Evolutionary conservation across 1,140 invertebrate species (phyloP).

Genomic region (Uloborus diversus): DNA sequence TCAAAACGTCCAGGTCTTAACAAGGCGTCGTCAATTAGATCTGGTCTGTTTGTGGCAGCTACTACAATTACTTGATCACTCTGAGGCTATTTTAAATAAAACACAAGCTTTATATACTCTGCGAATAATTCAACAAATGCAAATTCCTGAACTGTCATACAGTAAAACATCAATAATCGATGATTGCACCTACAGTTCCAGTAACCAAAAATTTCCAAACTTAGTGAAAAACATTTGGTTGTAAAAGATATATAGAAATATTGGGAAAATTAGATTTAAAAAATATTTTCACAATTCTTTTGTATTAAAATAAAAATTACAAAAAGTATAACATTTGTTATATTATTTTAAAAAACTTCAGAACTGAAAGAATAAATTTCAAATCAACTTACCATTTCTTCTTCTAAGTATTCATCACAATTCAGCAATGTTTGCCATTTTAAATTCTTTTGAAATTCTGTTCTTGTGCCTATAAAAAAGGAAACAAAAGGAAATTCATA

Average conservation of each 20-base stretch:
- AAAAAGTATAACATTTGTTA: not conserved
- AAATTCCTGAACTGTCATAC: too few species aligned
- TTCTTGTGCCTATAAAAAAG: not conserved
- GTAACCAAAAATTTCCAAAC: too few species aligned
- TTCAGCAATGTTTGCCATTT: not conserved
- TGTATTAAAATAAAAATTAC: slow-evolving; percentile 2
- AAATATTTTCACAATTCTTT: too few species aligned
- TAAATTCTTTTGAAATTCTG: not conserved
- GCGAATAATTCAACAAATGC: too few species aligned
- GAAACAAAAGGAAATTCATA: too few species aligned
- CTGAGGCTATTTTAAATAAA: not conserved
- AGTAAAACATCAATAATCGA: too few species aligned
- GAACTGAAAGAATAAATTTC: too few species aligned
- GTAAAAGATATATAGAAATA: too few species aligned
- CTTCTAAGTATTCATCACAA: not conserved
- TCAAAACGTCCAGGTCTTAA: slow-evolving; percentile 80
- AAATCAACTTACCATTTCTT: not conserved
- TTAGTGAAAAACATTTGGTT: too few species aligned
- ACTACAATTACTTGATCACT: slow-evolving; percentile 73
- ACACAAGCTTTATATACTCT: too few species aligned
- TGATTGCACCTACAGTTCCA: too few species aligned
- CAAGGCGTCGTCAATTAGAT: slow-evolving; percentile 80
- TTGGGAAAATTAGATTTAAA: too few species aligned
- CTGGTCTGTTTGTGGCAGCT: slow-evolving; percentile 80
- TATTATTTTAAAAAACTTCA: not conserved